A percentile compares a stretch with the other conserved stretches of the same genome.
Evolutionary conservation across 2,888 invertebrate genomes (phyloP).

Genomic region (Rotaria macrura): DNA sequence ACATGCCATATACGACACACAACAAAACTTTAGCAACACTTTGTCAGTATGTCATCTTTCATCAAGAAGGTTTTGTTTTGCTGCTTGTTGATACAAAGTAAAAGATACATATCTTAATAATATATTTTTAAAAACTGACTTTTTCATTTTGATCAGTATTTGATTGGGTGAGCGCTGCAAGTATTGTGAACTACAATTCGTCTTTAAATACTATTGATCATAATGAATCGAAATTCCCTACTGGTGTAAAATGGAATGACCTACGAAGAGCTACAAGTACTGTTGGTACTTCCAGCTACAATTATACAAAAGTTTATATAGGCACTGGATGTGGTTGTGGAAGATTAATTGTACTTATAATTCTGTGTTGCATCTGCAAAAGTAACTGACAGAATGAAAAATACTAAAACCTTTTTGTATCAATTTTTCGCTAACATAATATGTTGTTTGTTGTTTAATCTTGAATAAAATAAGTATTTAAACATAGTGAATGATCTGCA

Average conservation of each 20-base stretch:
- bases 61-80: background rate
- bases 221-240: background rate
- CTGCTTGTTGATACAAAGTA: background rate
- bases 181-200: background rate
- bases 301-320: background rate
- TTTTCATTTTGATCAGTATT: background rate
- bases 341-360: background rate
- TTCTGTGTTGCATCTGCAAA: background rate
- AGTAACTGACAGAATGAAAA: background rate
- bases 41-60: background rate
- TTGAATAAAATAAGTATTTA: no score
- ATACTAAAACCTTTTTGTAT: no score
- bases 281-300: background rate
- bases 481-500: no score
- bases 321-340: background rate
- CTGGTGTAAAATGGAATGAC: background rate
- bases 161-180: background rate
- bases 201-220: background rate
- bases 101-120: background rate
- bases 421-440: no score
- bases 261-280: background rate
- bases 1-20: background rate
- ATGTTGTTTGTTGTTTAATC: no score
- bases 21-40: background rate
- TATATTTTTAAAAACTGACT: background rate